Evolutionary conservation across 2,113 vertebrate genomes (phyloP).

Genomic region (Montifringilla adamsi): DNA sequence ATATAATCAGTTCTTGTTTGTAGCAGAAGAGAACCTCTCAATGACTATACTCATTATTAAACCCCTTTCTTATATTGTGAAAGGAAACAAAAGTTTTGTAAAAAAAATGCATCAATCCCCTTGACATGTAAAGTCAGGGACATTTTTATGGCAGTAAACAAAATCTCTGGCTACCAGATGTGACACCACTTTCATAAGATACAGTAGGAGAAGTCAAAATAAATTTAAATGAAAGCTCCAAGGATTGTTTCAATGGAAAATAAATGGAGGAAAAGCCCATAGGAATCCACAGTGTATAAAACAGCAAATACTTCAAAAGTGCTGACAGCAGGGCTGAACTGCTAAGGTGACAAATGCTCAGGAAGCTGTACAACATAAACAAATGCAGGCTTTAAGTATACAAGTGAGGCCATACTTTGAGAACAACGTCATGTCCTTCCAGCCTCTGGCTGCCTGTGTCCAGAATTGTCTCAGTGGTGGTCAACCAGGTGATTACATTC

Average conservation of each 20-base stretch:
- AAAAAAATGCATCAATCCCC: neutral
- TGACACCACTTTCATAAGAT: neutral
- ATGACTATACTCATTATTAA: neutral
- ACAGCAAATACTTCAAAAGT: constrained; percentile 44
- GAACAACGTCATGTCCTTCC: neutral
- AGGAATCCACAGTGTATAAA: neutral
- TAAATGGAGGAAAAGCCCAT: neutral
- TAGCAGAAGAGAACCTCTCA: neutral
- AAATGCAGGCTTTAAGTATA: neutral
- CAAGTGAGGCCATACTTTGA: neutral
- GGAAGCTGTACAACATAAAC: constrained; percentile 33
- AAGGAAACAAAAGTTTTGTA: neutral
- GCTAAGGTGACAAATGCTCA: constrained; percentile 14
- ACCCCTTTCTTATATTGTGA: neutral
- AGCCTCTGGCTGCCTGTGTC: neutral
- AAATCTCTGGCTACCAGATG: neutral
- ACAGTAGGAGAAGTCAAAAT: constrained; percentile 27
- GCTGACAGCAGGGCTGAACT: constrained; percentile 47
- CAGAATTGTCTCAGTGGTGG: neutral
- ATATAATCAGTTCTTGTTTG: neutral
- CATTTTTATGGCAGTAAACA: neutral
- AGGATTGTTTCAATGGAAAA: constrained; percentile 32
- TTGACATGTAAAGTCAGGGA: neutral
- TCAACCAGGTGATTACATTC: neutral
- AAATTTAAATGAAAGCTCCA: constrained; percentile 9